These are phyloP conservation scores for Platysternon megacephalum DNA, from an alignment of 2,113 vertebrate species.

Conservation along the genomic window DNA sequence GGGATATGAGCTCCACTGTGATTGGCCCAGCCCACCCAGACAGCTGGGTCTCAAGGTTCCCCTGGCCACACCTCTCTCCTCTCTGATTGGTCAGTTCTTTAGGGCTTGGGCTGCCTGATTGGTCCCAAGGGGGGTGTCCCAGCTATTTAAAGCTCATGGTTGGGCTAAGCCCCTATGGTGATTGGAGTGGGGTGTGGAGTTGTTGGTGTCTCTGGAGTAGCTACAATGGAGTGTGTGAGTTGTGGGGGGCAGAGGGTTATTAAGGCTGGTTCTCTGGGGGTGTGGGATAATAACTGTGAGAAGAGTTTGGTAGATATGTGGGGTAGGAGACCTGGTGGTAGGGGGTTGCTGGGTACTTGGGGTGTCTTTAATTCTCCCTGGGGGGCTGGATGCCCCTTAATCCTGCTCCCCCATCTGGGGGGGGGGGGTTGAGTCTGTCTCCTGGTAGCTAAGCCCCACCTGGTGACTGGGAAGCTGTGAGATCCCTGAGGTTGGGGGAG, in stretches of 20 bases:
- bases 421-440: not conserved
- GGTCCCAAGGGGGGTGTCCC: not conserved
- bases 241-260: not conserved
- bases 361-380: not conserved
- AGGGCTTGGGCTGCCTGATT: not conserved
- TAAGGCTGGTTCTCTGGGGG: not conserved
- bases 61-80: not conserved
- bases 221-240: not conserved
- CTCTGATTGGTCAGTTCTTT: not conserved
- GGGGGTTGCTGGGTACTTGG: too few species aligned
- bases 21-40: not conserved
- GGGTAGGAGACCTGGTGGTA: too few species aligned
- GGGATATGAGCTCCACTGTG: not conserved
- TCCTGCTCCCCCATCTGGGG: too few species aligned
- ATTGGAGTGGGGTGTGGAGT: not conserved
- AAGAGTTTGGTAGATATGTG: too few species aligned
- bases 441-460: not conserved
- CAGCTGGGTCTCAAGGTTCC: not conserved
- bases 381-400: too few species aligned
- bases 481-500: not conserved
- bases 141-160: not conserved
- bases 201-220: rapidly evolving
- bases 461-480: not conserved
- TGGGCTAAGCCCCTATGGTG: rapidly evolving
- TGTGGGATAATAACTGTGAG: too few species aligned